A percentile compares a stretch with the other conserved stretches of the same genome.
Evolutionary conservation across 1,140 invertebrate species (phyloP).

Genomic region (Apis florea): DNA sequence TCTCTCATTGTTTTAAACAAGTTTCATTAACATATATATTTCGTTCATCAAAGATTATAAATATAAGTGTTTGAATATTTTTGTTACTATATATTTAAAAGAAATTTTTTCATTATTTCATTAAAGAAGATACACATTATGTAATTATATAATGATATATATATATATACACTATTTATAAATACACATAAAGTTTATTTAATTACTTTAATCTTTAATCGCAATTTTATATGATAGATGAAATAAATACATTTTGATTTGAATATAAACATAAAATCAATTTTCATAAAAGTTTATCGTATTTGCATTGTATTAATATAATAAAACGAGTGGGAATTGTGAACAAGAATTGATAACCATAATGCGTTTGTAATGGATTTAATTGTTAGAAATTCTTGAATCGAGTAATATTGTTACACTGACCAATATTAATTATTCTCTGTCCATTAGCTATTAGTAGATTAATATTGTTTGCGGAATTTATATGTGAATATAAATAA

Average conservation of each 20-base stretch:
- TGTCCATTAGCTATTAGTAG: not conserved
- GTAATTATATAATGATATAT: no score
- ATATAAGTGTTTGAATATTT: no score
- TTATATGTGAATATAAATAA: not conserved
- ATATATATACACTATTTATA: not conserved
- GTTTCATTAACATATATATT: no score
- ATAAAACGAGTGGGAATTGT: not conserved
- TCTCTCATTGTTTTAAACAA: no score
- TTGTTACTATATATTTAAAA: no score
- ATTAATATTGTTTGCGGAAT: not conserved
- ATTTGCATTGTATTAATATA: not conserved
- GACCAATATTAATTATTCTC: not conserved
- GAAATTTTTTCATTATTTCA: no score
- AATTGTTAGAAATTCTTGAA: not conserved
- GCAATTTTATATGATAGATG: not conserved
- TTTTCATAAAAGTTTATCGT: not conserved
- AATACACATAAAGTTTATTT: no score
- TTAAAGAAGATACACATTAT: no score
- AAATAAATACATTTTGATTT: no score
- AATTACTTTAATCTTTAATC: not conserved
- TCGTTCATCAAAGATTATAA: no score
- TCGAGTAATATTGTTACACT: not conserved
- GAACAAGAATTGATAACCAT: not conserved
- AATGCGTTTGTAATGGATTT: not conserved
- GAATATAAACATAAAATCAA: not conserved